A percentile compares a stretch with the other conserved stretches of the same genome.
phyloP scores from a whole-genome alignment of 2,797 vertebrate genomes.

The Gorsachius magnificus region DNA sequence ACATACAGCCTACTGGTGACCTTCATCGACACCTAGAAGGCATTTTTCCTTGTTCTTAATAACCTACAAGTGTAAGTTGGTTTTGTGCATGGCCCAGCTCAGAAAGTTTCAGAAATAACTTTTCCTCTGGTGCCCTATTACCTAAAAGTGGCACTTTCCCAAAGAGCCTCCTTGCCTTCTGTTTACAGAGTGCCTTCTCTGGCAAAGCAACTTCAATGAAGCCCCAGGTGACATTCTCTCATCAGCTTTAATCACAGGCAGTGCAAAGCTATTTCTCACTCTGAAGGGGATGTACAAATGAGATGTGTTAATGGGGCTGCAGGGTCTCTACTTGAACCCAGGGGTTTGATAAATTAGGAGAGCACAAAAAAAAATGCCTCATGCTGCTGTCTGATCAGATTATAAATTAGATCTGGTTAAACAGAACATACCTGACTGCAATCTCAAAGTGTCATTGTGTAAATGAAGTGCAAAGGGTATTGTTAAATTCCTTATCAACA shows the following conservation, averaged over 20 bases:
- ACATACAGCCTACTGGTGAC: background rate
- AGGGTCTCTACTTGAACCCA: conserved; percentile 20
- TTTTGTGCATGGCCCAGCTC: background rate
- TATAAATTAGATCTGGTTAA: background rate
- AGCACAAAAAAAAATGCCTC: background rate
- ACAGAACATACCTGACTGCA: background rate
- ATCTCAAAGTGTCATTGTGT: background rate
- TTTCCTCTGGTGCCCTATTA: conserved; percentile 32
- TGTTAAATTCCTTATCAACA: conserved; percentile 59
- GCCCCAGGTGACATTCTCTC: conserved; percentile 21
- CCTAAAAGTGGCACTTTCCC: conserved; percentile 12
- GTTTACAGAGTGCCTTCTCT: conserved; percentile 28
- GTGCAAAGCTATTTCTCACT: background rate
- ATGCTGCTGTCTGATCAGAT: background rate
- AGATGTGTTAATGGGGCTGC: conserved; percentile 45
- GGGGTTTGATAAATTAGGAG: conserved; percentile 19
- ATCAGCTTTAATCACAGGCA: background rate
- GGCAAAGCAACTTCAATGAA: conserved; percentile 8
- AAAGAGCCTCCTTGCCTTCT: background rate
- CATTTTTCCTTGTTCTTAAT: background rate
- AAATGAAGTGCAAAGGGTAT: conserved; percentile 25
- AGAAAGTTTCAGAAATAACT: conserved; percentile 1
- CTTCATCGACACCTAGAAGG: background rate
- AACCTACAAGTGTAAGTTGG: background rate
- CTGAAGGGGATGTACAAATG: background rate